These are phyloP conservation scores for Dynastes grantii DNA, from an alignment of 2,888 invertebrate genomes.

Conservation along the genomic window DNA sequence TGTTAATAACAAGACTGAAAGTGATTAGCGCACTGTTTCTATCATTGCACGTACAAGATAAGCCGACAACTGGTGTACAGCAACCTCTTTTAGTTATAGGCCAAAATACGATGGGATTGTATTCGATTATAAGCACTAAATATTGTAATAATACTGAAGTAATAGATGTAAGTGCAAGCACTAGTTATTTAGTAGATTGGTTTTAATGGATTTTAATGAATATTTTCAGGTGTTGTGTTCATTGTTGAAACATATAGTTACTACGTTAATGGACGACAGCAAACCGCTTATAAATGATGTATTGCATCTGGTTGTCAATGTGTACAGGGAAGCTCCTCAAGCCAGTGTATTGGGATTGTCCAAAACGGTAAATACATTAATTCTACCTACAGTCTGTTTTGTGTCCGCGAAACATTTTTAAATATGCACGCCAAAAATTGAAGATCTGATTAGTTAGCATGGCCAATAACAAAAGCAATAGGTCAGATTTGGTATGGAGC, in stretches of 20 bases:
- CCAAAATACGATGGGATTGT: slow-evolving; percentile 77
- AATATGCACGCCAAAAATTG: too few relatives aligned
- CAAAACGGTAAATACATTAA: slow-evolving; percentile 76
- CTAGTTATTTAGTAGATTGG: too few relatives aligned
- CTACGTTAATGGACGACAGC: slow-evolving; percentile 81
- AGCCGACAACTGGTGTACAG: slow-evolving; percentile 58
- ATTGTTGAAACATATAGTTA: slow-evolving; percentile 82
- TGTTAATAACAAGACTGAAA: slow-evolving; percentile 77
- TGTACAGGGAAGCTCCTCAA: slow-evolving; percentile 81
- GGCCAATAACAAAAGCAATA: too few relatives aligned
- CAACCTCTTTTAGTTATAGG: slow-evolving; percentile 76
- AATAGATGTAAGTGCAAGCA: slow-evolving; percentile 73
- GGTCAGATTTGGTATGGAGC: too few relatives aligned
- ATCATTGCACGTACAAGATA: slow-evolving; percentile 71
- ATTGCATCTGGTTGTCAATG: slow-evolving; percentile 77
- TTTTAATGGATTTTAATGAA: not conserved
- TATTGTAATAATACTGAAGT: slow-evolving; percentile 78
- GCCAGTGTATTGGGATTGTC: slow-evolving; percentile 81
- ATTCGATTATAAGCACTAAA: slow-evolving; percentile 75
- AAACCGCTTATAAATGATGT: slow-evolving; percentile 80
- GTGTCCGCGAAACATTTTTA: too few relatives aligned
- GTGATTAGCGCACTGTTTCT: slow-evolving; percentile 77
- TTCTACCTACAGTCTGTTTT: too few relatives aligned
- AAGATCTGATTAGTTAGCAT: too few relatives aligned
- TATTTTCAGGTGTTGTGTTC: slow-evolving; percentile 79